Percentiles rank a stretch among this genome's conserved stretches.
These are phyloP conservation scores for Myripristis jacobus DNA, from an alignment of 2,797 vertebrate genomes.

Conservation along the genomic window DNA sequence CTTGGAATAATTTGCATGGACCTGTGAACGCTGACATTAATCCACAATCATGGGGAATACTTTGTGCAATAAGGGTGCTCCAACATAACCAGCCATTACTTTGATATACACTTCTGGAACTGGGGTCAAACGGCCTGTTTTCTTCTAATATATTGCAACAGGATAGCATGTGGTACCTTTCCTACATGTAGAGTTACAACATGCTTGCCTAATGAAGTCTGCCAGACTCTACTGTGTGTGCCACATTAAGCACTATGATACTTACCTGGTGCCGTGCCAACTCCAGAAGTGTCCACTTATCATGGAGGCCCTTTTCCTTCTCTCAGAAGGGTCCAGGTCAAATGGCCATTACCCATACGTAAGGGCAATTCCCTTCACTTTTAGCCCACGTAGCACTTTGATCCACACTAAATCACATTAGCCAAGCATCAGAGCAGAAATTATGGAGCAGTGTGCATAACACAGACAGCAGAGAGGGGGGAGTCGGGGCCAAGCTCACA, in stretches of 20 bases:
- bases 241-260: conserved; percentile 34
- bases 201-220: conserved; percentile 48
- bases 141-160: conserved; percentile 1
- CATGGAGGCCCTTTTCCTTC: conserved; percentile 40
- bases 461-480: conserved; percentile 4
- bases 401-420: conserved; percentile 72
- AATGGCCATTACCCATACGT: conserved; percentile 63
- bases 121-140: conserved; percentile 1
- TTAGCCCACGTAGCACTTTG: conserved; percentile 71
- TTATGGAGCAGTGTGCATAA: conserved; percentile 46
- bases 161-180: conserved; percentile 1
- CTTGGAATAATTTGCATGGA: no score
- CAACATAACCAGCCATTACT: no score
- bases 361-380: conserved; percentile 59
- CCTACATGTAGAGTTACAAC: conserved; percentile 39
- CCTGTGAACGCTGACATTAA: no score
- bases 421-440: conserved; percentile 63
- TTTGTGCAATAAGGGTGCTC: no score
- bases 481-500: conserved; percentile 43
- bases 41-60: no score
- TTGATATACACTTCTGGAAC: neutral
- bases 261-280: conserved; percentile 51
- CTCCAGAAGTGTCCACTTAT: conserved; percentile 55
- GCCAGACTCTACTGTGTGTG: conserved; percentile 22
- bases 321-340: conserved; percentile 54